A percentile compares a stretch with the other conserved stretches of the same genome.
Evolutionary conservation across 2,113 vertebrate genomes (phyloP).

Genomic region (Ginglymostoma cirratum): DNA sequence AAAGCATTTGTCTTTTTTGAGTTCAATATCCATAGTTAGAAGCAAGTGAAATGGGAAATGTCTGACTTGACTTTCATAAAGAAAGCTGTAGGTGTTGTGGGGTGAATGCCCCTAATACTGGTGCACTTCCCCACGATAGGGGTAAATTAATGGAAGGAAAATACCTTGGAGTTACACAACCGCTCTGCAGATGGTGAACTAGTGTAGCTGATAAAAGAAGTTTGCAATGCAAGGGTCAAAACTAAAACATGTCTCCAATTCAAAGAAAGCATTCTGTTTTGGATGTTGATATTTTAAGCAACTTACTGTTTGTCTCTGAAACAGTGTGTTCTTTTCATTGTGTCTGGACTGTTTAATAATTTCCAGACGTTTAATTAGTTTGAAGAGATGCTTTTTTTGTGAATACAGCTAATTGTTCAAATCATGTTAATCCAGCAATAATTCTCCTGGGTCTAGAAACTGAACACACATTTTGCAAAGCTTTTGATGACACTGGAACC

Average conservation of each 20-base stretch:
- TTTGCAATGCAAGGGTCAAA: background rate
- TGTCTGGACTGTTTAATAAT: background rate
- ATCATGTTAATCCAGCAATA: background rate
- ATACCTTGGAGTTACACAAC: background rate
- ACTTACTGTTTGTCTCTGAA: background rate
- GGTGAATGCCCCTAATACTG: background rate
- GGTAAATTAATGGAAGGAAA: background rate
- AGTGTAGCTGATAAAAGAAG: background rate
- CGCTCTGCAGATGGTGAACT: background rate
- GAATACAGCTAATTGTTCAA: background rate
- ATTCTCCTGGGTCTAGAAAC: background rate
- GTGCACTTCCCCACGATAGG: background rate
- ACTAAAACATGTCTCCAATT: background rate
- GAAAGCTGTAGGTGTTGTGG: background rate
- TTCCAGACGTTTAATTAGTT: background rate
- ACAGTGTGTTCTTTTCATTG: background rate
- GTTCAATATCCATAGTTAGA: background rate
- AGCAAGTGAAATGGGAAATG: background rate
- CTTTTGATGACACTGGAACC: background rate
- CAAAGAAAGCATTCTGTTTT: background rate
- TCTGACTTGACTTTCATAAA: background rate
- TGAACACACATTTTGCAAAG: background rate
- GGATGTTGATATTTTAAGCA: background rate
- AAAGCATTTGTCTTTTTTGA: background rate
- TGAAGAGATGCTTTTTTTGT: background rate